Percentiles rank a stretch among this genome's conserved stretches.
phyloP scores from a whole-genome alignment of 2,797 vertebrate genomes.

The Todus mexicanus region DNA sequence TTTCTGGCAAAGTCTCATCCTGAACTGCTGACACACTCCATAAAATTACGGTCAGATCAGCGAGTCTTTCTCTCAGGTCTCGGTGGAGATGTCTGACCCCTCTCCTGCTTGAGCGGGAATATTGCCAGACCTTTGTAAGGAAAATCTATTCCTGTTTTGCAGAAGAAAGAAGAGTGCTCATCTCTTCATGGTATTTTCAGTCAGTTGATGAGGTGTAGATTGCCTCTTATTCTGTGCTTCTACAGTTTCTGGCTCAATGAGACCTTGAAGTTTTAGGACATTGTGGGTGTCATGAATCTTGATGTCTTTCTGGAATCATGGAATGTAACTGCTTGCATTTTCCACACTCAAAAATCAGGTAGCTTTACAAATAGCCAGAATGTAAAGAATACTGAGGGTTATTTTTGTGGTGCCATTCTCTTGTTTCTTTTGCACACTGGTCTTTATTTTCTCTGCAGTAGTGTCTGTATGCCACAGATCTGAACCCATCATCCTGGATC shows the following conservation, averaged over 20 bases:
- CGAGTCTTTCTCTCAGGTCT: background rate
- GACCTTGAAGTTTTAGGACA: background rate
- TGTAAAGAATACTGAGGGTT: background rate
- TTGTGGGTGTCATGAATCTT: background rate
- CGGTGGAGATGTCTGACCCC: background rate
- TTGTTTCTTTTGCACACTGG: background rate
- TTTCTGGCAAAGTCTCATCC: background rate
- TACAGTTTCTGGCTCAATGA: background rate
- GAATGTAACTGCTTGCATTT: background rate
- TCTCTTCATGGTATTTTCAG: background rate
- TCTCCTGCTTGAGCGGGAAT: background rate
- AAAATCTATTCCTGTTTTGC: background rate
- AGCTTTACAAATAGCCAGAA: background rate
- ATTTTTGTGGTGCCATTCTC: background rate
- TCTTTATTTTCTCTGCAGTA: background rate
- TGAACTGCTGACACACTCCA: background rate
- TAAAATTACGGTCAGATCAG: background rate
- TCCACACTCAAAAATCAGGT: background rate
- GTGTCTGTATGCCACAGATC: background rate
- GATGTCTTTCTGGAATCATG: background rate
- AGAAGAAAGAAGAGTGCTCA: background rate
- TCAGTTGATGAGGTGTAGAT: background rate
- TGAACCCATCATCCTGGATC: background rate
- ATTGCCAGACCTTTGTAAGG: background rate
- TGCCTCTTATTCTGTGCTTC: background rate